These are phyloP conservation scores for Oncorhynchus mykiss DNA, from an alignment of 2,113 vertebrate species.

Conservation along the genomic window DNA sequence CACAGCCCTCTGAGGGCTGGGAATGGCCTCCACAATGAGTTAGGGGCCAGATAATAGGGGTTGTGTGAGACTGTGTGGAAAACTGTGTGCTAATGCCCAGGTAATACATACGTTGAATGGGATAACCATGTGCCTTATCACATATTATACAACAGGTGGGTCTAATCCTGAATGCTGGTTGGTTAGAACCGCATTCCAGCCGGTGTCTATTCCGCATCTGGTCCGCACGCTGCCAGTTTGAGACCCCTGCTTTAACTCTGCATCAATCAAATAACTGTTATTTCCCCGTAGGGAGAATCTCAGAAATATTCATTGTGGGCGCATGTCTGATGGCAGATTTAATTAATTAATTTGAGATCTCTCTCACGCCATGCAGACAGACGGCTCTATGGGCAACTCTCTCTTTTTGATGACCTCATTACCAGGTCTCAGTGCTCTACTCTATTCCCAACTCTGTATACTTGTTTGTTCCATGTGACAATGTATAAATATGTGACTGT, in stretches of 20 bases:
- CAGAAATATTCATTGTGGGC: conserved; percentile 6
- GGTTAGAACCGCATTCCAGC: not conserved
- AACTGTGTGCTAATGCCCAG: conserved; percentile 56
- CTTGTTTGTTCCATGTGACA: not conserved
- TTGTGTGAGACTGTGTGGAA: conserved; percentile 44
- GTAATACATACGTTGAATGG: conserved; percentile 44
- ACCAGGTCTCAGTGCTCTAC: not conserved
- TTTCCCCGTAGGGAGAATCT: conserved; percentile 13
- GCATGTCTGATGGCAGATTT: conserved; percentile 56
- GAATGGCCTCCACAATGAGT: conserved; percentile 64
- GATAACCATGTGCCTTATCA: conserved; percentile 41
- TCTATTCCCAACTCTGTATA: not conserved
- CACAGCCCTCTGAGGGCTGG: conserved; percentile 23
- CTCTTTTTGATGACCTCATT: not conserved
- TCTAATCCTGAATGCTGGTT: too few relatives aligned
- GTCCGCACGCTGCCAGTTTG: too few relatives aligned
- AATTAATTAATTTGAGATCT: conserved; percentile 56
- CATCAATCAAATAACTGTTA: conserved; percentile 35
- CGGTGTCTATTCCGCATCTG: conserved; percentile 14
- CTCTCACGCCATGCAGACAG: conserved; percentile 36
- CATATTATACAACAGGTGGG: conserved; percentile 44
- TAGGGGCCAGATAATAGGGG: conserved; percentile 63
- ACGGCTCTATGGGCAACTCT: conserved; percentile 29
- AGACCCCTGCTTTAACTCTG: conserved; percentile 20
- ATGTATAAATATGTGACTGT: not conserved